A percentile compares a stretch with the other conserved stretches of the same genome.
Conservation (phyloP, 2,113 vertebrate species). For the Hippocampus abdominalis region DNA sequence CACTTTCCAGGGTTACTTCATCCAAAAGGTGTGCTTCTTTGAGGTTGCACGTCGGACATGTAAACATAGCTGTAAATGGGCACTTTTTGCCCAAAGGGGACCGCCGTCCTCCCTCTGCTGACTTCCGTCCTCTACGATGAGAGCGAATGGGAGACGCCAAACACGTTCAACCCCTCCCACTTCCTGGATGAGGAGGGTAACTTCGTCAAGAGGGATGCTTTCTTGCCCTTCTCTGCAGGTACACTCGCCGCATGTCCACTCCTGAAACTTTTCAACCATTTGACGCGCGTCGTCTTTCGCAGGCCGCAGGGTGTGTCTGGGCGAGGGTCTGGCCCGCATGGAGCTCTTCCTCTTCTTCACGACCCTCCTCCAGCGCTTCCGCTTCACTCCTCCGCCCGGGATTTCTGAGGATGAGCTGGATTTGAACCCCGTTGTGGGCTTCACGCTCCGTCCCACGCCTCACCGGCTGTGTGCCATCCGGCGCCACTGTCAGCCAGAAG, state of each 20-base stretch:
- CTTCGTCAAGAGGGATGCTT: conserved; percentile 63
- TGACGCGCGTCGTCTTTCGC: background rate
- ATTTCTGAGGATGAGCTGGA: conserved; percentile 66
- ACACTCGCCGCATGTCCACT: background rate
- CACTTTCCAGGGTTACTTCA: conserved; percentile 50
- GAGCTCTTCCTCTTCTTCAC: conserved; percentile 78
- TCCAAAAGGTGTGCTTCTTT: conserved; percentile 25
- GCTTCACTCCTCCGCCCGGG: conserved; percentile 66
- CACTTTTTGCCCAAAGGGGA: conserved; percentile 47
- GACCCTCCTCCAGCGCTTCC: conserved; percentile 73
- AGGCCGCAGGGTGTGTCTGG: conserved; percentile 71
- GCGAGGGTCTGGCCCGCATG: conserved; percentile 75
- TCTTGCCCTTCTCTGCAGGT: conserved; percentile 75
- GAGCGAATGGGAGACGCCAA: conserved; percentile 63
- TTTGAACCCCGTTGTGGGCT: conserved; percentile 55
- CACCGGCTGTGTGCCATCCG: conserved; percentile 55
- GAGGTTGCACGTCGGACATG: background rate
- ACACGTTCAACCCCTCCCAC: conserved; percentile 65
- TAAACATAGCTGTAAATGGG: background rate
- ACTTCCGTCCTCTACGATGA: conserved; percentile 67
- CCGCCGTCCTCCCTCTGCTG: conserved; percentile 59
- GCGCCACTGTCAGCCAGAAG: background rate
- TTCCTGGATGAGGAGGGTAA: conserved; percentile 64
- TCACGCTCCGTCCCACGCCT: conserved; percentile 44
- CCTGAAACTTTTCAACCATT: background rate